phyloP scores from a whole-genome alignment of 2,113 vertebrate genomes.

The Pelodiscus sinensis region DNA sequence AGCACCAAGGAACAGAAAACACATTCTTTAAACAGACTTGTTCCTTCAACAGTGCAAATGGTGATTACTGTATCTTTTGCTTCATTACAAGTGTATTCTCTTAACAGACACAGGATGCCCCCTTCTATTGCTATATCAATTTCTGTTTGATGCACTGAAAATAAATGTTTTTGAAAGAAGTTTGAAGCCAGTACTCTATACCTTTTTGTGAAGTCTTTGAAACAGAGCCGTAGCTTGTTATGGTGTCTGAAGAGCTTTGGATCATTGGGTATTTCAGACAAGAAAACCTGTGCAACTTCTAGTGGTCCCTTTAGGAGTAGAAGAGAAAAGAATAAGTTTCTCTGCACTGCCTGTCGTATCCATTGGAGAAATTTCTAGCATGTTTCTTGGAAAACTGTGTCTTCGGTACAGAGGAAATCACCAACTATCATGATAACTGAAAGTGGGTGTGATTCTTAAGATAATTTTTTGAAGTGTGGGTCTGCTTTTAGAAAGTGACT shows the following conservation, averaged over 20 bases:
- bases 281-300: constrained; percentile 98
- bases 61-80: neutral
- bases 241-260: constrained; percentile 98
- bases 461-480: constrained; percentile 1
- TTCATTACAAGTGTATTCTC: neutral
- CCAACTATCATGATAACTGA: neutral
- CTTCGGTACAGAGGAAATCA: constrained; percentile 33
- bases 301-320: constrained; percentile 88
- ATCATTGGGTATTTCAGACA: constrained; percentile 96
- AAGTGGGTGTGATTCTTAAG: neutral
- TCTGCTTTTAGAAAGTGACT: constrained; percentile 30
- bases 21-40: neutral
- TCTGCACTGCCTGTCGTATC: neutral
- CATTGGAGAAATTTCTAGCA: neutral
- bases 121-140: rapidly evolving
- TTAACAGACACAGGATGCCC: neutral
- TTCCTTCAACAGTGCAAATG: neutral
- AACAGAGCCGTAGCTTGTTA: constrained; percentile 97
- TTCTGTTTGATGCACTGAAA: neutral
- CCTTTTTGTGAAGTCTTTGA: constrained; percentile 99
- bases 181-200: constrained; percentile 56
- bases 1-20: neutral
- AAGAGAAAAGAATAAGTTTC: constrained; percentile 13
- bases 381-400: neutral
- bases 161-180: neutral